phyloP scores from a whole-genome alignment of 2,888 invertebrate species.

The Alcis repandata region DNA sequence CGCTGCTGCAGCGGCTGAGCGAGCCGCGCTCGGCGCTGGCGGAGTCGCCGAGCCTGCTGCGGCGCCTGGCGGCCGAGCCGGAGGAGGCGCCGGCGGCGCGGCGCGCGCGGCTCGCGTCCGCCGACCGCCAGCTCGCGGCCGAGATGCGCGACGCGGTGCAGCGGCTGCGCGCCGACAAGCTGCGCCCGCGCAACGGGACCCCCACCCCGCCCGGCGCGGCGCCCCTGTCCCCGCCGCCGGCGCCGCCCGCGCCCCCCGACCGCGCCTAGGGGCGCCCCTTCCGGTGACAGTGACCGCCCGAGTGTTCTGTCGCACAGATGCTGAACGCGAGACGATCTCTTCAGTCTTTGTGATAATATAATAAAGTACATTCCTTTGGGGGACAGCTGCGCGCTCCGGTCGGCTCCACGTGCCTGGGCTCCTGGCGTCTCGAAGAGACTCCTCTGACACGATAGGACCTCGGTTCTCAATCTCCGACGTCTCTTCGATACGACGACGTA shows the following conservation, averaged over 20 bases:
- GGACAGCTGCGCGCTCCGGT: constrained; percentile 43
- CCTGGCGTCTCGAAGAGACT: constrained; percentile 10
- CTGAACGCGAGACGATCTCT: constrained; percentile 60
- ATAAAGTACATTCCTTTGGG: constrained; percentile 81
- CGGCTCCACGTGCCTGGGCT: constrained; percentile 32
- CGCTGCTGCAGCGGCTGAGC: constrained; percentile 71
- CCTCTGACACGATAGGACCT: background rate
- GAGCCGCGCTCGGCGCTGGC: constrained; percentile 58
- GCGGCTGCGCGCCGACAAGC: constrained; percentile 80
- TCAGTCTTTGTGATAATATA: constrained; percentile 81
- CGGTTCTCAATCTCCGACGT: constrained; percentile 16
- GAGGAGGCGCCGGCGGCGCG: constrained; percentile 80
- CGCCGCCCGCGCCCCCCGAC: constrained; percentile 64
- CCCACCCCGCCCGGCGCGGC: constrained; percentile 69
- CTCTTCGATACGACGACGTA: constrained; percentile 29
- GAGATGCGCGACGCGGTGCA: constrained; percentile 84
- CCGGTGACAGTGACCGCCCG: constrained; percentile 42
- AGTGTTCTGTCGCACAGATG: constrained; percentile 34
- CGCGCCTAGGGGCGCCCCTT: constrained; percentile 58
- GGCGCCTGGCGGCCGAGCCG: constrained; percentile 90
- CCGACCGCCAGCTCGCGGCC: constrained; percentile 77
- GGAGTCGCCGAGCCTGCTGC: constrained; percentile 89
- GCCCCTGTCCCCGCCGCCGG: constrained; percentile 57
- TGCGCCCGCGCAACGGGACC: constrained; percentile 75
- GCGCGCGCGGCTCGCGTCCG: constrained; percentile 85